Evolutionary conservation across 53 echinoderm and acorn worm genomes (phyloP).

Genomic region (Patiria pectinifera): DNA sequence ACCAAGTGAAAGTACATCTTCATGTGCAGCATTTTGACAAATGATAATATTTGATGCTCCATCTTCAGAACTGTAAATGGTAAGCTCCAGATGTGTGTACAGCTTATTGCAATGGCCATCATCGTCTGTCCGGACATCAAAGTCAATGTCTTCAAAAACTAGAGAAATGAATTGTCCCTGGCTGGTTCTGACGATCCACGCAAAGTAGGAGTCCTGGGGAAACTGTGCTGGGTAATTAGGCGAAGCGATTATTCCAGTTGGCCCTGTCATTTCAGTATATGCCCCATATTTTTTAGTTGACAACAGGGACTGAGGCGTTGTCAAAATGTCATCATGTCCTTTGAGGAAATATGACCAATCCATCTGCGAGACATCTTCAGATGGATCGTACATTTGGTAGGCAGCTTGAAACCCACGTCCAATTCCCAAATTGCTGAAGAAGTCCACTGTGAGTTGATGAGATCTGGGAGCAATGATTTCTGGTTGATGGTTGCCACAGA

Average conservation of each 20-base stretch:
- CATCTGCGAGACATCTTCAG: background rate
- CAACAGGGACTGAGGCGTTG: background rate
- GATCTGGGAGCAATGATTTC: constrained; percentile 24
- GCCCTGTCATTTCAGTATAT: background rate
- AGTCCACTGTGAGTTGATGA: constrained; percentile 43
- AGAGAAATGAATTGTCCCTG: constrained; percentile 24
- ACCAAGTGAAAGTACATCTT: constrained; percentile 19
- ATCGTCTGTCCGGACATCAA: constrained; percentile 35
- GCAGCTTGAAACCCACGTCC: constrained; percentile 64
- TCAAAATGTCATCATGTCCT: background rate
- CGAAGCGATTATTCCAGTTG: constrained; percentile 33
- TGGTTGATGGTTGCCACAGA: constrained; percentile 48
- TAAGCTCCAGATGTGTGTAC: constrained; percentile 43
- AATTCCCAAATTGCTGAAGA: constrained; percentile 59
- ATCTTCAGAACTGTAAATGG: background rate
- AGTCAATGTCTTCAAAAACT: constrained; percentile 48
- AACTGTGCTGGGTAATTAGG: constrained; percentile 41
- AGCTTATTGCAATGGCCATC: constrained; percentile 15
- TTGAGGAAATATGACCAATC: constrained; percentile 8
- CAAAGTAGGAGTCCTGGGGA: background rate
- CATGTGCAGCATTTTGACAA: background rate
- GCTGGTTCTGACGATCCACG: constrained; percentile 32
- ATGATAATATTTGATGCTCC: background rate
- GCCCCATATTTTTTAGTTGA: background rate
- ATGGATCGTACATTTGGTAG: constrained; percentile 33